phyloP scores from a whole-genome alignment of 1,140 invertebrate genomes.

The Papilio glaucus region DNA sequence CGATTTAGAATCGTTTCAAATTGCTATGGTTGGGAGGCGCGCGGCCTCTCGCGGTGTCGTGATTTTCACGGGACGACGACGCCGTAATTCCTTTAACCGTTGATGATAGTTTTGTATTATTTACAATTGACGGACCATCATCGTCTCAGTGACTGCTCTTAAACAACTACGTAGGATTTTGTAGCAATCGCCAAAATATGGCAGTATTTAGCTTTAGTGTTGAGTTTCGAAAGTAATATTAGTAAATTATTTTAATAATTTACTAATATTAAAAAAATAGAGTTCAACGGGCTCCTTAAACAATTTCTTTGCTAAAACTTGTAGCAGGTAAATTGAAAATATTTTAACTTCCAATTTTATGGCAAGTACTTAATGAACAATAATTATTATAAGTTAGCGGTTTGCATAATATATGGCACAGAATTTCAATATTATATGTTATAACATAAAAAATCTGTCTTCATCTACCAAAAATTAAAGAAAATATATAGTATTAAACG shows the following conservation, averaged over 20 bases:
- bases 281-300: too few relatives aligned
- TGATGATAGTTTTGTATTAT: background rate
- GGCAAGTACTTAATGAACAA: too few relatives aligned
- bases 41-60: background rate
- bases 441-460: slow-evolving; percentile 4
- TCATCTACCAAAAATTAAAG: background rate
- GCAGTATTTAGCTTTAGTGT: too few relatives aligned
- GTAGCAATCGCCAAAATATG: too few relatives aligned
- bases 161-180: too few relatives aligned
- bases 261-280: too few relatives aligned
- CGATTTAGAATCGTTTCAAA: background rate
- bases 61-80: slow-evolving; percentile 20
- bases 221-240: too few relatives aligned
- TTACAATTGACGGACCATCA: background rate
- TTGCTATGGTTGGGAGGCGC: background rate
- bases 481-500: background rate
- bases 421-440: background rate
- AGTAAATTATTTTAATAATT: too few relatives aligned
- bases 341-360: too few relatives aligned
- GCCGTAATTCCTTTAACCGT: background rate
- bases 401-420: background rate
- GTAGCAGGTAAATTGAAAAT: too few relatives aligned
- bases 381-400: background rate
- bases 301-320: too few relatives aligned
- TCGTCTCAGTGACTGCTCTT: background rate